Base-by-base conservation (phyloP, 2,113 vertebrate genomes). In the Erythrocercus mccallii region DNA sequence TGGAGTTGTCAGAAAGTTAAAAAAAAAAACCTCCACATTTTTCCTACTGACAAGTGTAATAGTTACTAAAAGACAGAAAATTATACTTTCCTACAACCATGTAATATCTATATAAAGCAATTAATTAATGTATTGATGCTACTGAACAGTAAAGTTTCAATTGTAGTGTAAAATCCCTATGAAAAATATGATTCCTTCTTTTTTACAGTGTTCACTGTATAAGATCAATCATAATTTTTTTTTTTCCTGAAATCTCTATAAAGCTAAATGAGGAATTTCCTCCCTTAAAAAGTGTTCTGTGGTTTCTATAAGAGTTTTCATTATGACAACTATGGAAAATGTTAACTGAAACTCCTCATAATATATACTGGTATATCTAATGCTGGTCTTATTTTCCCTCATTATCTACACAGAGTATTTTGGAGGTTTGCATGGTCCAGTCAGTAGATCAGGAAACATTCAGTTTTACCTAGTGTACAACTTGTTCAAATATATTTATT, bases 151-250 rank as follows among this genome's bases (percentile, higher is more conserved):
- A 93, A 94, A 73, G 58, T 93, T 97, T 97, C 62, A 64, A 92
- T 9, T 96, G 79, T 94, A 97, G 78, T 96, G 72, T 97, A 96
- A 97, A 97, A 95, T 92, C 73, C 81, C 79, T 96, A 40, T 95
- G 94, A 77, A 94, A 94, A 95, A 83, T 68, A 95, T 84, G 40
- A 66, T 87, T 95, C 61, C 18, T 91, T 80, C 81, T 94, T 96
- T 83, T 77, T 95, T 88, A 88, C 57, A 96, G 80, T 96, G 78
- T 92, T 96, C 85, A 91, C 62, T 97, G 65, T 91, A 89, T 84
- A 80, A 86, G 50, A 96, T 60, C 60, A 91, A 51, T 90, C 9
- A 90, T 94, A 51, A 87, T 60, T 94, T 94, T 86, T 90, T 85
- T 82, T 79, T 71, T 18, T 10, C 24, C 42, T 93, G 86, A 95